Evolutionary conservation across 2,888 invertebrate species (phyloP).

Genomic region (Quadriops clusia): DNA sequence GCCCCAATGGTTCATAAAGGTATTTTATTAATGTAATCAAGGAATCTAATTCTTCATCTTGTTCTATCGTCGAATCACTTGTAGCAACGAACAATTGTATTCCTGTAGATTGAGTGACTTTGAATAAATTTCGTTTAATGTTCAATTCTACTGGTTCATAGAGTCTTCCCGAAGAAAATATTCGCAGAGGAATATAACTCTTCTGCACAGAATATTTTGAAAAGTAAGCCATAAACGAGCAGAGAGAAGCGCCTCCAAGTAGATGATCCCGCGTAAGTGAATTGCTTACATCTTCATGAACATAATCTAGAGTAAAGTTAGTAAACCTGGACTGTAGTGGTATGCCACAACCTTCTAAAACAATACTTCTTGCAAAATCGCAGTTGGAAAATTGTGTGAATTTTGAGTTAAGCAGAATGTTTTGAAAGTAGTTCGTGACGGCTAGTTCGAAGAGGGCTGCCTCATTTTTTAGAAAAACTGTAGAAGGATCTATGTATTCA

Average conservation of each 20-base stretch:
- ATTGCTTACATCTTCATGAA: constrained; percentile 43
- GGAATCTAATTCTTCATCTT: constrained; percentile 44
- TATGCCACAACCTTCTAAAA: constrained; percentile 64
- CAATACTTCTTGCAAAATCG: constrained; percentile 63
- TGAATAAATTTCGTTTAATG: constrained; percentile 42
- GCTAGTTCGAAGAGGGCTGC: constrained; percentile 62
- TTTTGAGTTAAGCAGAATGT: constrained; percentile 37
- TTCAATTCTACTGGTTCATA: constrained; percentile 43
- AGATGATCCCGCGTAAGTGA: constrained; percentile 53
- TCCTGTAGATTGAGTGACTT: constrained; percentile 56
- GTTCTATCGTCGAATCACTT: constrained; percentile 37
- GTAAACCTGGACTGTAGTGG: too few relatives aligned
- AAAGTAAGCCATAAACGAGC: constrained; percentile 62
- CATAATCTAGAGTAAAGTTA: too few relatives aligned
- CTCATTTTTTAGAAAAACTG: constrained; percentile 52
- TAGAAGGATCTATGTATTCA: constrained; percentile 46
- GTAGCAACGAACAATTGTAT: constrained; percentile 53
- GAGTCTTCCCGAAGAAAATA: constrained; percentile 57
- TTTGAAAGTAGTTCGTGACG: constrained; percentile 41
- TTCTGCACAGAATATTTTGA: constrained; percentile 53
- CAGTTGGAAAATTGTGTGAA: constrained; percentile 60
- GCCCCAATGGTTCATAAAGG: constrained; percentile 52
- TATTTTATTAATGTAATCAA: constrained; percentile 40
- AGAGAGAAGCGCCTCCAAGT: constrained; percentile 61
- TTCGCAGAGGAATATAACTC: constrained; percentile 53